These are phyloP conservation scores for Erythrolamprus reginae DNA, from an alignment of 2,113 vertebrate genomes.

Conservation along the genomic window DNA sequence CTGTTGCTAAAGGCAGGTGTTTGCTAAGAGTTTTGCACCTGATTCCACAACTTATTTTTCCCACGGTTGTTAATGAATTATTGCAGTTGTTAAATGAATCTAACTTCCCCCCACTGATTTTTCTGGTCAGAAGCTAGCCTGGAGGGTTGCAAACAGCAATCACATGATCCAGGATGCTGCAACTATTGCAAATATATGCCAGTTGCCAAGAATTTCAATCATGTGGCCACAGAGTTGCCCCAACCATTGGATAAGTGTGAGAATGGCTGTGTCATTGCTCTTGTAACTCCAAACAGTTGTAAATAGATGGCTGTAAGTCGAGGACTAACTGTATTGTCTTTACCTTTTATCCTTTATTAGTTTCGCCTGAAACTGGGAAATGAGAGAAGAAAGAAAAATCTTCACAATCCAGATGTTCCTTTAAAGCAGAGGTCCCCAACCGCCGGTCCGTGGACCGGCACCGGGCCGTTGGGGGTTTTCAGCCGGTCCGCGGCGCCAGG, in stretches of 20 bases:
- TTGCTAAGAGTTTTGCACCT: not conserved
- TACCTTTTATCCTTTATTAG: not conserved
- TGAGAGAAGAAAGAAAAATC: not conserved
- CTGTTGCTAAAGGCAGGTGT: too few relatives aligned
- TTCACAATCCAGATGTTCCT: not conserved
- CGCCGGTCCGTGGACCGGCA: too few relatives aligned
- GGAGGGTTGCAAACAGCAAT: not conserved
- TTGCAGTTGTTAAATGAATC: not conserved
- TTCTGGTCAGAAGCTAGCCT: not conserved
- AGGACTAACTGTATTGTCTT: not conserved
- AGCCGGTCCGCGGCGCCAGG: too few relatives aligned
- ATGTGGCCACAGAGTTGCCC: not conserved
- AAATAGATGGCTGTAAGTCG: not conserved
- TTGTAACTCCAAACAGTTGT: not conserved
- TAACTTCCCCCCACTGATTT: not conserved
- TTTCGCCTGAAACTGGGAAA: not conserved
- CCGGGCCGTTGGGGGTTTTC: too few relatives aligned
- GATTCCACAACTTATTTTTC: not conserved
- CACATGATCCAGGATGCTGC: not conserved
- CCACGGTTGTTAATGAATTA: not conserved
- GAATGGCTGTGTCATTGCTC: not conserved
- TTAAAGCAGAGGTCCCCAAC: too few relatives aligned
- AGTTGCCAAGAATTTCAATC: not conserved
- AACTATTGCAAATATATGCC: not conserved
- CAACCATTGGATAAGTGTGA: not conserved